Base-by-base conservation (phyloP, 2,797 vertebrate species). In the Spatula versicolor region DNA sequence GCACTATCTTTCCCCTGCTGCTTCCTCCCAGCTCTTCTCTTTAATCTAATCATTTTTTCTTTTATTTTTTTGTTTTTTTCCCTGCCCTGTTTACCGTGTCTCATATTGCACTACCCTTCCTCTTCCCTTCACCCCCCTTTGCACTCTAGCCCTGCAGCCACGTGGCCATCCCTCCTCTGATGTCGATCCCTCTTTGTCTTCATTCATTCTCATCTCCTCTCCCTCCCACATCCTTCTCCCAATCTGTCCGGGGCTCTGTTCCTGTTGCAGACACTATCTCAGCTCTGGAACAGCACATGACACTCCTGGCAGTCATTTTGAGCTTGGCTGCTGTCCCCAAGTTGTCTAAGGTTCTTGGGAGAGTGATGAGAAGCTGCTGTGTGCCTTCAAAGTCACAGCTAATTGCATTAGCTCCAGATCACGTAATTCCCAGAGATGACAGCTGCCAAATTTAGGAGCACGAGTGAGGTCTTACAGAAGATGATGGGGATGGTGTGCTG, bases 321-420 rank as follows among this genome's bases (percentile, higher is more conserved):
- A 84, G 91, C 83, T 95, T 96, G 96, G 95, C 95, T 96, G 81
- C 92, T 92, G 80, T 96, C 94, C 93, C 89, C 89, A 94, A 91
- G 92, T 96, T 94, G 89, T 96, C 96, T 94, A 19, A 96, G 83
- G 43, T 93, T 88, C 90, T 96, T 97, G 90, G 79, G 92, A 96
- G 86, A 92, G 83, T 94, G 95, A 96, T 90, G 92, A 97, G 95
- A 95, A 96, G 88, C 95, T 95, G 92, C 95, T 94, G 94, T 88
- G 94, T 96, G 95, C 95, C 92, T 96, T 94, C 91, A 95, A 94
- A 96, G 95, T 93, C 95, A 86, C 71, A 92, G 91, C 89, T 96
- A 95, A 94, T 95, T 95, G 91, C 87, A 90, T 93, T 95, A 96
- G 75, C 91, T 93, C 91, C 92, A 96, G 89, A 91, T 95, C 93